Conservation (phyloP, 2,888 invertebrate genomes). For the Nomada fabriciana region DNA sequence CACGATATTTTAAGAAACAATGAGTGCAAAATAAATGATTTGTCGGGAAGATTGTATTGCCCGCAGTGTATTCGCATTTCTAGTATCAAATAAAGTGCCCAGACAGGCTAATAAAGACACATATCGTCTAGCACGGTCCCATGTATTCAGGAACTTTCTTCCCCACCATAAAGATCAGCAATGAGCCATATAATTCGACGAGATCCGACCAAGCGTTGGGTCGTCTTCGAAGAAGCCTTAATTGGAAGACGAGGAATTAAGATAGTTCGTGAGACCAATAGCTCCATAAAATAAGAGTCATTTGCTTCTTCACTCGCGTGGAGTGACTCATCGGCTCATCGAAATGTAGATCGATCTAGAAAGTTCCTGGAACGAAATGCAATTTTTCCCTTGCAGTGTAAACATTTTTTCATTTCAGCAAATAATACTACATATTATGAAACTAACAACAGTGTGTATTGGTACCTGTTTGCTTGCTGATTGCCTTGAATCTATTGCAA, state of each 20-base stretch:
- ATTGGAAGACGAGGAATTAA: conserved; percentile 71
- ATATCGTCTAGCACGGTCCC: conserved; percentile 59
- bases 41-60: conserved; percentile 23
- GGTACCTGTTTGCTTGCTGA: background rate
- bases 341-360: conserved; percentile 51
- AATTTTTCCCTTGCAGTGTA: background rate
- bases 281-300: conserved; percentile 62
- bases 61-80: conserved; percentile 21
- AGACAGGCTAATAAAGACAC: conserved; percentile 69
- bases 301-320: conserved; percentile 61
- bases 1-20: conserved; percentile 4
- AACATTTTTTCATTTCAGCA: background rate
- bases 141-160: conserved; percentile 49
- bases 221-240: conserved; percentile 67
- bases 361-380: background rate
- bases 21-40: conserved; percentile 43
- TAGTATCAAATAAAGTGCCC: conserved; percentile 59
- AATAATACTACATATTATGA: background rate
- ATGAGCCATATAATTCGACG: conserved; percentile 73
- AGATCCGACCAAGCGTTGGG: conserved; percentile 39
- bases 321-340: conserved; percentile 58
- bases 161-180: conserved; percentile 72
- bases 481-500: background rate
- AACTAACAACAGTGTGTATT: background rate
- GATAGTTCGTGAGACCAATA: conserved; percentile 64